Evolutionary conservation across 37 sponge, comb jelly and placozoan species (phyloP), one percentile per base, ranked within the genome.

Genomic region (Cladorhizidae sp.): DNA sequence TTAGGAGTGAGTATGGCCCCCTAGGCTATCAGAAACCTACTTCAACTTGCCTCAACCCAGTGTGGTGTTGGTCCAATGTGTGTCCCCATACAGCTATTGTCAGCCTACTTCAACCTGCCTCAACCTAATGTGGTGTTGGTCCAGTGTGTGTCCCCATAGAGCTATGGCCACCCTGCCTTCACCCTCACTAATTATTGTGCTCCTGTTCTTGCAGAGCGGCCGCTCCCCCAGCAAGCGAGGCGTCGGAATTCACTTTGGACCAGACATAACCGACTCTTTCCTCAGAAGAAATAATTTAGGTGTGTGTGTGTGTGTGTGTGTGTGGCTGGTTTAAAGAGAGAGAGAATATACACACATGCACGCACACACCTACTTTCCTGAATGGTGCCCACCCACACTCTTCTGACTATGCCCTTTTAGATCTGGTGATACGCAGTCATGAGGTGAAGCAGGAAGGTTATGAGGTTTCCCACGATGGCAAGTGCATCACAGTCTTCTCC

Each of bases 401-500:
- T 8, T 6, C 5, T 42, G 2, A 5, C 50, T 22, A 20, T 7
- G 29, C 29, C 6, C 39, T 42, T 73, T 52, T 72, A 94, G 95
- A 92, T 57, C 51, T 84, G 68, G 85, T 98, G 28, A 89, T 98
- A 18, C 78, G 99, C 1, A 91, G 93, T 75, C 99, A 98, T 57
- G 99, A 98, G 70, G 95, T 98, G 56, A 98, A 98, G 80, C 80
- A 86, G 20, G 89, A 98, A 17, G 99, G 99, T 5, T 98, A 96
- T 70, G 99, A 98, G 64, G 96, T 98, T 26, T 84, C 88, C 58
- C 99, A 98, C 71, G 75, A 67, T 33, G 96, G 96, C 18, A 89
- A 89, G 74, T 98, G 99, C 70, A 89, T 98, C 61, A 98, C 99
- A 18, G 94, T 98, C n/a, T 98, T 98, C 80, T 98, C 99, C 21